Conservation (phyloP, 2,113 vertebrate genomes). For the Tragelaphus buxtoni region DNA sequence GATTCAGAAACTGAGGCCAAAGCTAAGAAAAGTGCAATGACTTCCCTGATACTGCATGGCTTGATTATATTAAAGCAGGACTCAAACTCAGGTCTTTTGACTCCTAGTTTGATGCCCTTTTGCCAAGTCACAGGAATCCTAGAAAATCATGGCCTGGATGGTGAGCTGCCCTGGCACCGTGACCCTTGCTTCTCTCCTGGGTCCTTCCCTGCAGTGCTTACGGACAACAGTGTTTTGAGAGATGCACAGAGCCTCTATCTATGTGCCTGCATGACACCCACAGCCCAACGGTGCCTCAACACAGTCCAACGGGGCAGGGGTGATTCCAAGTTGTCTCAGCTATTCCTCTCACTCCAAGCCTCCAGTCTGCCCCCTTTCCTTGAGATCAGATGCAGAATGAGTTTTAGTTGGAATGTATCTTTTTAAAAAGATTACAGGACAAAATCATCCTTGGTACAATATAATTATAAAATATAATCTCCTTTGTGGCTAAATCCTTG, state of each 20-base stretch:
- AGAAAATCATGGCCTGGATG: neutral
- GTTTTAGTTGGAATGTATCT: neutral
- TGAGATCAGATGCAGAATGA: neutral
- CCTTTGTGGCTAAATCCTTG: neutral
- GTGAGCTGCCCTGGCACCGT: neutral
- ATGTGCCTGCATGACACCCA: neutral
- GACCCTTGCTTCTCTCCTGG: neutral
- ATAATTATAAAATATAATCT: neutral
- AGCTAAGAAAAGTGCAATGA: neutral
- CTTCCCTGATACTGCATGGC: neutral
- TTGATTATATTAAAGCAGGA: neutral
- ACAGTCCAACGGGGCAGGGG: neutral
- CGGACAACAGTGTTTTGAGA: neutral
- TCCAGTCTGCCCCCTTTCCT: neutral
- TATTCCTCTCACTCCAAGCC: neutral
- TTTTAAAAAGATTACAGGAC: neutral
- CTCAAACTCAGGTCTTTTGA: neutral
- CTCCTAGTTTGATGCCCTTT: neutral
- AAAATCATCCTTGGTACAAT: neutral
- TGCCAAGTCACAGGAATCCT: neutral
- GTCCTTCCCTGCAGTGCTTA: neutral
- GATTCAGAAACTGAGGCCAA: neutral
- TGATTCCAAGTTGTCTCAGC: neutral
- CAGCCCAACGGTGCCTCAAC: neutral
- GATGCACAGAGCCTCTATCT: neutral